Percentiles rank a stretch among this genome's conserved stretches.
These are phyloP conservation scores for Elephas maximus DNA, from an alignment of 2,113 vertebrate genomes.

Conservation along the genomic window DNA sequence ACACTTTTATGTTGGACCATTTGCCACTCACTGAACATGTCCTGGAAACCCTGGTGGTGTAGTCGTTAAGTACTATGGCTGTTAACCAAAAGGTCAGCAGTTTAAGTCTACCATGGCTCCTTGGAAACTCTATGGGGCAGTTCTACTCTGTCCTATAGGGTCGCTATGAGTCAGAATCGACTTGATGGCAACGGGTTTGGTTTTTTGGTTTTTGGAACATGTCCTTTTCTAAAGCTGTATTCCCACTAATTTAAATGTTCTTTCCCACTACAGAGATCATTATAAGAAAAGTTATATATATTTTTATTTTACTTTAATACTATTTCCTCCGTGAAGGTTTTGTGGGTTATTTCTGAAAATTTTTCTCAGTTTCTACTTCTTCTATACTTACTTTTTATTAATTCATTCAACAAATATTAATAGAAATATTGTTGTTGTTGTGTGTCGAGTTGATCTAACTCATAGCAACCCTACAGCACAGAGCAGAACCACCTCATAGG, in stretches of 20 bases:
- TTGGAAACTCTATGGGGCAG: no score
- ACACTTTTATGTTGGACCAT: neutral
- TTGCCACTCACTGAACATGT: neutral
- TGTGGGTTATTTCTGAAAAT: neutral
- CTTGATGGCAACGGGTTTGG: no score
- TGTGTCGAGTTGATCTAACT: neutral
- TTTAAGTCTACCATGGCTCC: no score
- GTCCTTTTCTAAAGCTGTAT: slow-evolving; percentile 3
- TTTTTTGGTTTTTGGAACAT: neutral
- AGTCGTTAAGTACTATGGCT: no score
- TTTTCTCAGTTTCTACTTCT: neutral
- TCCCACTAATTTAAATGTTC: neutral
- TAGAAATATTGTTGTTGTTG: neutral
- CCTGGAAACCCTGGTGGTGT: neutral
- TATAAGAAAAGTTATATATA: neutral
- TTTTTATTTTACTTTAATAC: neutral
- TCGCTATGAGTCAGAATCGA: no score
- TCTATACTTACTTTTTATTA: neutral
- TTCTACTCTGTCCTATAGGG: no score
- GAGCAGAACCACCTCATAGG: no score
- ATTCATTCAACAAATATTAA: neutral
- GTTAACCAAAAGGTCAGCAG: no score
- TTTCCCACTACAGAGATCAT: neutral
- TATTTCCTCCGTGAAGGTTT: neutral
- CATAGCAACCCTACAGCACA: neutral